Conservation (phyloP, 2,113 vertebrate species). For the Onychostoma macrolepis region DNA sequence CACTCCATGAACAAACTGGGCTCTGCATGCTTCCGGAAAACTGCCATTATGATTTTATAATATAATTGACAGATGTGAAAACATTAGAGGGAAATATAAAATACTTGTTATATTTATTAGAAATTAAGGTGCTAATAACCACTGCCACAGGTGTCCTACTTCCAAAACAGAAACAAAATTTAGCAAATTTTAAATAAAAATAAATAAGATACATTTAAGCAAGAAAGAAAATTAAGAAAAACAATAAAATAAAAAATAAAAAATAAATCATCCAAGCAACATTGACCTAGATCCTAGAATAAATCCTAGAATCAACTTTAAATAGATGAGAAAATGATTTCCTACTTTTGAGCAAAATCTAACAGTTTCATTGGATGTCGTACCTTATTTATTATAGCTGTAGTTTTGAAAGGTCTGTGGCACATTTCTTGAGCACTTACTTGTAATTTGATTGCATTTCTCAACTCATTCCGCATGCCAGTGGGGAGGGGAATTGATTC, state of each 20-base stretch:
- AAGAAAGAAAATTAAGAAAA: neutral
- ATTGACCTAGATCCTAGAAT: no score
- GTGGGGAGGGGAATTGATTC: constrained; percentile 24
- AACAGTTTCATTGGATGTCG: neutral
- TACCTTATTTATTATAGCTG: constrained; percentile 24
- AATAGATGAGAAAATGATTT: neutral
- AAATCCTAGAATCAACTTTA: neutral
- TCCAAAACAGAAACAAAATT: neutral
- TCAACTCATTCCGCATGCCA: constrained; percentile 17
- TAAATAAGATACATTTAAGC: neutral
- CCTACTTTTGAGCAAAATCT: neutral
- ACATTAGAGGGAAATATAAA: neutral
- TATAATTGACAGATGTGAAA: neutral
- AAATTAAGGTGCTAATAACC: neutral
- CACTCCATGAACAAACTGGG: neutral
- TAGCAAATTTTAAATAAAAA: no score
- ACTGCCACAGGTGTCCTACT: neutral
- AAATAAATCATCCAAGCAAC: neutral
- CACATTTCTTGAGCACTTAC: constrained; percentile 29
- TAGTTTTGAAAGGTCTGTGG: constrained; percentile 12
- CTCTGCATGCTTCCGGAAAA: neutral
- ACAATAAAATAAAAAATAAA: neutral
- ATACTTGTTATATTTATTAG: neutral
- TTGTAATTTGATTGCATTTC: constrained; percentile 32
- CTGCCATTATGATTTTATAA: neutral